A percentile compares a stretch with the other conserved stretches of the same genome.
These are phyloP conservation scores for Griposia aprilina DNA, from an alignment of 2,888 invertebrate genomes.

Conservation along the genomic window DNA sequence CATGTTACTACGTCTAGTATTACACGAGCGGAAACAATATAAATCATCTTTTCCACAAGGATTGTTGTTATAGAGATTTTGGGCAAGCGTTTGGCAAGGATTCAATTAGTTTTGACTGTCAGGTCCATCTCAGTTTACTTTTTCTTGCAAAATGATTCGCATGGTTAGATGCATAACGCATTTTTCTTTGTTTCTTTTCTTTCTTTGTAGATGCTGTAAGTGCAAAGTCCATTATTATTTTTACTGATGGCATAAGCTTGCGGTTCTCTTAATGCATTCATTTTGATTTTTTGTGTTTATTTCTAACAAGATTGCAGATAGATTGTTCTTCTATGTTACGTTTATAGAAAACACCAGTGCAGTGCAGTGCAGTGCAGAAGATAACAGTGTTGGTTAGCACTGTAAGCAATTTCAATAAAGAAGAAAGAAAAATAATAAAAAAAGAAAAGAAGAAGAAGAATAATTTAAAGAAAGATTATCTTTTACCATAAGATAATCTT, in stretches of 20 bases:
- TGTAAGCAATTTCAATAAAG: too few species aligned
- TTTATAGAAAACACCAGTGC: too few species aligned
- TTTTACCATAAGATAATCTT: too few species aligned
- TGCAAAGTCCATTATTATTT: not conserved
- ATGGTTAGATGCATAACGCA: not conserved
- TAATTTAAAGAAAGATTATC: not conserved
- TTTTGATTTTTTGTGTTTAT: not conserved
- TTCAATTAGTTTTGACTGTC: slow-evolving; percentile 10
- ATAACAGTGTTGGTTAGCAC: too few species aligned
- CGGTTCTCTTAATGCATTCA: not conserved
- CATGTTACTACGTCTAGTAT: slow-evolving; percentile 17
- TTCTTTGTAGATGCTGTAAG: too few species aligned
- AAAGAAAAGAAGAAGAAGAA: too few species aligned
- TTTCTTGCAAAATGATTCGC: not conserved
- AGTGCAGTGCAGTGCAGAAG: too few species aligned
- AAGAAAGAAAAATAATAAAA: too few species aligned
- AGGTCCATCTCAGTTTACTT: not conserved
- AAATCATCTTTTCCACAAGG: not conserved
- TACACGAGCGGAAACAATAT: slow-evolving; percentile 26
- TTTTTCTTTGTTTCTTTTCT: too few species aligned
- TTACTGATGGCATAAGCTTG: not conserved
- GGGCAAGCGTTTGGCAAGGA: slow-evolving; percentile 8
- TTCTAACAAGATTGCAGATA: not conserved
- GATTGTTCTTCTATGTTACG: not conserved
- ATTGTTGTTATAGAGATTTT: slow-evolving; percentile 1